Evolutionary conservation across 2,113 vertebrate species (phyloP).

Genomic region (Cololabis saira): DNA sequence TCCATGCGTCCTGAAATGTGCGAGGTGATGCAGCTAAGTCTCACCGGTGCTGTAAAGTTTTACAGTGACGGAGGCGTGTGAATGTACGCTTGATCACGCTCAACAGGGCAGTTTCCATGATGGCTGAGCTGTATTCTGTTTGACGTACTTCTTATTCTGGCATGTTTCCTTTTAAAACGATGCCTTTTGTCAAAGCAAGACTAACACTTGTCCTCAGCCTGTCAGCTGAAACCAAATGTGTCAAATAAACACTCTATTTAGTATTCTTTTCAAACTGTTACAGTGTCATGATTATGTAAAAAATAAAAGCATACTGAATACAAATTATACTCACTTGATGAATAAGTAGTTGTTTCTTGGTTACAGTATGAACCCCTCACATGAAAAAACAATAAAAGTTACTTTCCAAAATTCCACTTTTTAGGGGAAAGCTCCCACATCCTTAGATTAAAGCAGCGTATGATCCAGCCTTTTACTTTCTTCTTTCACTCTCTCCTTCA

Average conservation of each 20-base stretch:
- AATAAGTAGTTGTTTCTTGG: conserved; percentile 8
- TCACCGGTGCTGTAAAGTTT: too few species aligned
- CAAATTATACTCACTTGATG: conserved; percentile 40
- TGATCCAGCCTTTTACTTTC: conserved; percentile 8
- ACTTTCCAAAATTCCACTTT: conserved; percentile 12
- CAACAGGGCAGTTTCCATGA: conserved; percentile 38
- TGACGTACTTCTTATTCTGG: conserved; percentile 32
- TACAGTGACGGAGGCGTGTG: too few species aligned
- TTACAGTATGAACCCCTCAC: not conserved
- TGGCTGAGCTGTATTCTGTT: conserved; percentile 7
- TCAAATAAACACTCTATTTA: not conserved
- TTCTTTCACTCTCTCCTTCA: conserved; percentile 29
- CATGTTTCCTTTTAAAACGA: not conserved
- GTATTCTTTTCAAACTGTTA: too few species aligned
- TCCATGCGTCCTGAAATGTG: too few species aligned
- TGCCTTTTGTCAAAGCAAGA: not conserved
- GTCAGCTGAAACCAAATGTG: not conserved
- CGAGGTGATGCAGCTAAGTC: too few species aligned
- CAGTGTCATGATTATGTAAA: not conserved
- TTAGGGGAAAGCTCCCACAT: conserved; percentile 29
- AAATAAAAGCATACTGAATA: not conserved
- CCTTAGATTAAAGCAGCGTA: not conserved
- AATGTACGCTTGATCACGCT: not conserved
- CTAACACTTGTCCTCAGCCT: not conserved
- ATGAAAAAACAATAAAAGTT: not conserved